Evolutionary conservation across 2,888 invertebrate species (phyloP).

Genomic region (Chrysina gloriosa): DNA sequence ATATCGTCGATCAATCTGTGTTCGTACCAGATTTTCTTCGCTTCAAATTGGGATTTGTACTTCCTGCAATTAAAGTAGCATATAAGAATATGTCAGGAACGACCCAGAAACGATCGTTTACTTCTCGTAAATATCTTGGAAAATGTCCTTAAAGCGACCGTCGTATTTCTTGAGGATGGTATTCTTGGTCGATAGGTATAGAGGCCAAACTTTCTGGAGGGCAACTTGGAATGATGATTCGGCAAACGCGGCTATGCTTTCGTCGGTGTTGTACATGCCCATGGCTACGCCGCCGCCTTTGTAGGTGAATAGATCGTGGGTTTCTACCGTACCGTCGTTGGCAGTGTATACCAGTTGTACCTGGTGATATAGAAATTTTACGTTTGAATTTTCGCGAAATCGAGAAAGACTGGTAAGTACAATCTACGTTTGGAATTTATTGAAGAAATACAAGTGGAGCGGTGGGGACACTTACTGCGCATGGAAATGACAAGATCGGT

Average conservation of each 20-base stretch:
- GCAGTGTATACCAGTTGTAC: slow-evolving; percentile 81
- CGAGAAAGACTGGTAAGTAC: no score
- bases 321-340: slow-evolving; percentile 70
- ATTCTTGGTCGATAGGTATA: slow-evolving; percentile 93
- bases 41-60: slow-evolving; percentile 81
- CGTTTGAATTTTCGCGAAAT: no score
- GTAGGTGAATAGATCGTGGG: slow-evolving; percentile 75
- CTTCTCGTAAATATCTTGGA: slow-evolving; percentile 88
- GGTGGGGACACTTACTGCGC: no score
- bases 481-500: no score
- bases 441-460: no score
- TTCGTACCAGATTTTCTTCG: slow-evolving; percentile 88
- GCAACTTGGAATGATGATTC: slow-evolving; percentile 91
- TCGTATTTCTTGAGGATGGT: slow-evolving; percentile 91
- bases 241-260: slow-evolving; percentile 85
- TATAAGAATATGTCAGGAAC: not conserved
- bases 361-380: slow-evolving; percentile 62
- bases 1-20: slow-evolving; percentile 92
- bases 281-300: slow-evolving; percentile 81
- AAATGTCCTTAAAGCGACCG: slow-evolving; percentile 92
- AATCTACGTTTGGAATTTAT: no score
- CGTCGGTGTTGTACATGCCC: slow-evolving; percentile 93
- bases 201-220: slow-evolving; percentile 84
- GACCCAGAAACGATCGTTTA: slow-evolving; percentile 58
- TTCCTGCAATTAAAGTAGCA: slow-evolving; percentile 64